phyloP scores from a whole-genome alignment of 30 jellyfish, hydroid and myxozoan genomes.

The Morbakka virulenta region DNA sequence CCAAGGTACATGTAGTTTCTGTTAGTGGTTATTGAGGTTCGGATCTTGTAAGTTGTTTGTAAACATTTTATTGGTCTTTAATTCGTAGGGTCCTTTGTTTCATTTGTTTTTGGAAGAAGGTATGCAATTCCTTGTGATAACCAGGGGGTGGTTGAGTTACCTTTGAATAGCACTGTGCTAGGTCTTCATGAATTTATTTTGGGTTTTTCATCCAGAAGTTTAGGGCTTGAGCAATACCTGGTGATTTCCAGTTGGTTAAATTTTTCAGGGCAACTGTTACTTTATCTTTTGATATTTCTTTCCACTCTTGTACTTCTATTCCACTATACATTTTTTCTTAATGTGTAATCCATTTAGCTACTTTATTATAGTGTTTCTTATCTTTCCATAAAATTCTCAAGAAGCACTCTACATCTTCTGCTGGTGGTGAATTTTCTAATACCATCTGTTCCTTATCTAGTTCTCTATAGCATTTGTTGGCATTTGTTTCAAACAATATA shows the following conservation, averaged over 20 bases:
- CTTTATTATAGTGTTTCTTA: no score
- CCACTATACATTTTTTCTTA: no score
- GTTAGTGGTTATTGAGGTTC: slow-evolving; percentile 10
- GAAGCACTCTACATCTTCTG: no score
- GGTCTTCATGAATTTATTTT: not conserved
- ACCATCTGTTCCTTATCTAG: no score
- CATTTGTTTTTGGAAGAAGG: slow-evolving; percentile 11
- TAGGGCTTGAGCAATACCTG: not conserved
- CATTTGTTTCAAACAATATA: no score
- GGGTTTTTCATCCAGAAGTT: not conserved
- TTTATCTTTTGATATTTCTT: not conserved
- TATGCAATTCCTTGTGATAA: slow-evolving; percentile 3
- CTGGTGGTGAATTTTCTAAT: no score
- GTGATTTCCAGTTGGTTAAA: not conserved
- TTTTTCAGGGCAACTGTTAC: not conserved
- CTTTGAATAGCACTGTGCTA: not conserved
- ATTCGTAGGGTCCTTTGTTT: not conserved
- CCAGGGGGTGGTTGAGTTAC: not conserved
- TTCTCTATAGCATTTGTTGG: no score
- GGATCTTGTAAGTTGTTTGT: slow-evolving; percentile 3
- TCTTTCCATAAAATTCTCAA: no score
- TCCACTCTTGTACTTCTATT: not conserved
- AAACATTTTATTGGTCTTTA: slow-evolving; percentile 18
- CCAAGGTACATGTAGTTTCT: no score
- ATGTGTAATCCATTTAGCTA: no score